A percentile compares a stretch with the other conserved stretches of the same genome.
Evolutionary conservation across 2,888 invertebrate species (phyloP).

Genomic region (Ecliptopera silaceata): DNA sequence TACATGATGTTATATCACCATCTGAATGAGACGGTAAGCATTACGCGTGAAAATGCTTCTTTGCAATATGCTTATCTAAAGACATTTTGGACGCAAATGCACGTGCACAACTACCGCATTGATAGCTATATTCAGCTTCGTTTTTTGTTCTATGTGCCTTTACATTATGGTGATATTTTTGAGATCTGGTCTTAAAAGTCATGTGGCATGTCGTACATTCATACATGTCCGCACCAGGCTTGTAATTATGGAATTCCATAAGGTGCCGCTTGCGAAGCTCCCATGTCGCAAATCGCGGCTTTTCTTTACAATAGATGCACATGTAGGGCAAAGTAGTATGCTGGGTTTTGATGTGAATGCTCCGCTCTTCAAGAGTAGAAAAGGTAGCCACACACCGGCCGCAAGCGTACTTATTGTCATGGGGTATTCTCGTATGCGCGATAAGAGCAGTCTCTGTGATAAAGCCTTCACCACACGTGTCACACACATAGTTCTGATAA

Average conservation of each 20-base stretch:
- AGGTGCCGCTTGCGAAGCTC: conserved; percentile 70
- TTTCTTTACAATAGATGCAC: conserved; percentile 75
- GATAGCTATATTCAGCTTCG: conserved; percentile 71
- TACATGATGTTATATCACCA: too few relatives aligned
- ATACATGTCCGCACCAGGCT: conserved; percentile 73
- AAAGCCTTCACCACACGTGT: conserved; percentile 76
- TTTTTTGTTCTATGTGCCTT: conserved; percentile 74
- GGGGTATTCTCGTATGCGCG: conserved; percentile 70
- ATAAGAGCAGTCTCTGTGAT: conserved; percentile 71
- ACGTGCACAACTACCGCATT: conserved; percentile 76
- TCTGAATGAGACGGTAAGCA: conserved; percentile 15
- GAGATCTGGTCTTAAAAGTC: conserved; percentile 74
- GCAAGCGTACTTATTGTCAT: conserved; percentile 72
- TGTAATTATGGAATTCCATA: conserved; percentile 74
- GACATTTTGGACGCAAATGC: conserved; percentile 79
- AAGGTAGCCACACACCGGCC: conserved; percentile 74
- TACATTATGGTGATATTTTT: conserved; percentile 76
- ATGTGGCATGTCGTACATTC: conserved; percentile 76
- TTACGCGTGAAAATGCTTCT: conserved; percentile 77
- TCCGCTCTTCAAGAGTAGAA: conserved; percentile 67
- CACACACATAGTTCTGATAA: conserved; percentile 75
- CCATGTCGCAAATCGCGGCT: conserved; percentile 75
- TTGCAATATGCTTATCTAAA: conserved; percentile 79
- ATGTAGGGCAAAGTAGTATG: conserved; percentile 71
- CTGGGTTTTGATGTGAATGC: conserved; percentile 68